These are phyloP conservation scores for Caenorhabditis panamensis DNA, from an alignment of 2,888 invertebrate genomes.

Conservation along the genomic window DNA sequence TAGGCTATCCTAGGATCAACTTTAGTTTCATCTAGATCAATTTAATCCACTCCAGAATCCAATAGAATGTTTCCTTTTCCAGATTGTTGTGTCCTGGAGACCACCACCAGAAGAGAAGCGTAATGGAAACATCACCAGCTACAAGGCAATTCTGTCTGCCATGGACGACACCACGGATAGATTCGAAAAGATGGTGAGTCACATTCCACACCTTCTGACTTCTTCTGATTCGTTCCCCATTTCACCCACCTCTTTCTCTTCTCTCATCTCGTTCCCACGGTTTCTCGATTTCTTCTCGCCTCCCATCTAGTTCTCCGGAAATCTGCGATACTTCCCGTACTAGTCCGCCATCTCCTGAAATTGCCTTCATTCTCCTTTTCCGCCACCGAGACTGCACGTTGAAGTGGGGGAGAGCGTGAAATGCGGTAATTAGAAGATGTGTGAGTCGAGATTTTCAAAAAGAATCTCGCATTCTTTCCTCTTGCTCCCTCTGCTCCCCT, in stretches of 20 bases:
- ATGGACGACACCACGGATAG: constrained; percentile 70
- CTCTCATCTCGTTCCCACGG: constrained; percentile 42
- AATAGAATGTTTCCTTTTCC: constrained; percentile 39
- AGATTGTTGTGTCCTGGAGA: constrained; percentile 83
- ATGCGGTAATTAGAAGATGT: constrained; percentile 45
- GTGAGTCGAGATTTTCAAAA: constrained; percentile 37
- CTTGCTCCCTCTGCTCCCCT: constrained; percentile 27
- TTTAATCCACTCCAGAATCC: too few species aligned
- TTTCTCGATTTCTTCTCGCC: constrained; percentile 55
- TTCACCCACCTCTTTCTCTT: constrained; percentile 15
- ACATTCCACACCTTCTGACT: constrained; percentile 11
- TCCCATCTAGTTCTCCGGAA: constrained; percentile 40
- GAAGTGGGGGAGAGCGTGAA: constrained; percentile 14
- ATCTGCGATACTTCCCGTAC: constrained; percentile 48
- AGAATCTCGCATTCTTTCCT: constrained; percentile 22
- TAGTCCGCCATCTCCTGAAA: constrained; percentile 34
- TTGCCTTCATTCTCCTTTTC: constrained; percentile 41
- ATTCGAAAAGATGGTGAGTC: constrained; percentile 66
- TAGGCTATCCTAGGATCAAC: not conserved
- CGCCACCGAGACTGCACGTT: constrained; percentile 1
- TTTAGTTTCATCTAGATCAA: too few species aligned
- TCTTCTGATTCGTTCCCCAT: constrained; percentile 1
- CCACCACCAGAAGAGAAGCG: constrained; percentile 89
- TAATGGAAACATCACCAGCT: constrained; percentile 94
- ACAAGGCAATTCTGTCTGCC: constrained; percentile 85